Evolutionary conservation across 2,797 vertebrate genomes (phyloP), one percentile per base, ranked within the genome.

Genomic region (Vireo griseus): DNA sequence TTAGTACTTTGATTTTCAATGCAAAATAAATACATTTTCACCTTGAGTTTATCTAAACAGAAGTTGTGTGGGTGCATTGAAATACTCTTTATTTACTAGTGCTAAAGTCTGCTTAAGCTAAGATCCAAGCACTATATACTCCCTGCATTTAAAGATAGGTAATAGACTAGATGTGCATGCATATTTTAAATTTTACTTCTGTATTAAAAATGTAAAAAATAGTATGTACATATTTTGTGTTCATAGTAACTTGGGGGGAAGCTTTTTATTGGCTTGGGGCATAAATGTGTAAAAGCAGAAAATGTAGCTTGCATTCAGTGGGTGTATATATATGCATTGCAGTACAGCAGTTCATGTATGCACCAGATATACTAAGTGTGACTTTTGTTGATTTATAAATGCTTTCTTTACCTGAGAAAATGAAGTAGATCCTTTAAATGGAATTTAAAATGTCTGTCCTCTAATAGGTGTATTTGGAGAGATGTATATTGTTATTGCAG

Each of bases 231-330:
- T 9, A 33, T 54, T 58, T 55, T 45, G 8, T 50, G 25, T 69
- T 65, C 25, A 3, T 57, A 33, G 26, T 59, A 54, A n/a, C 26
- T 75, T 11, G 17, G 4, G 4, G 1, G 2, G 1, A 5, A 14
- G 37, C 11, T 51, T 51, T 78, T 82, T 67, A 59, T 13, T 88
- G 17, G 7, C 40, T 91, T 91, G 52, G 57, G 50, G 11, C 42
- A 31, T 51, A 39, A 47, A 44, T 16, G 4, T 44, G 13, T 67
- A 58, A 69, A 71, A 89, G 37, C 45, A 80, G 45, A 77, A 88
- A 86, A 83, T 15, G 17, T 33, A 55, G 22, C 35, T 86, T 73
- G 20, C 22, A 18, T 83, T 86, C 28, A 17, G 9, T 16, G 5
- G 47, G 19, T 51, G 5, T 45, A 22, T 31, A 16, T 37, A 11